These are phyloP conservation scores for Prolemur simus DNA, from an alignment of 2,113 vertebrate species.

Conservation along the genomic window DNA sequence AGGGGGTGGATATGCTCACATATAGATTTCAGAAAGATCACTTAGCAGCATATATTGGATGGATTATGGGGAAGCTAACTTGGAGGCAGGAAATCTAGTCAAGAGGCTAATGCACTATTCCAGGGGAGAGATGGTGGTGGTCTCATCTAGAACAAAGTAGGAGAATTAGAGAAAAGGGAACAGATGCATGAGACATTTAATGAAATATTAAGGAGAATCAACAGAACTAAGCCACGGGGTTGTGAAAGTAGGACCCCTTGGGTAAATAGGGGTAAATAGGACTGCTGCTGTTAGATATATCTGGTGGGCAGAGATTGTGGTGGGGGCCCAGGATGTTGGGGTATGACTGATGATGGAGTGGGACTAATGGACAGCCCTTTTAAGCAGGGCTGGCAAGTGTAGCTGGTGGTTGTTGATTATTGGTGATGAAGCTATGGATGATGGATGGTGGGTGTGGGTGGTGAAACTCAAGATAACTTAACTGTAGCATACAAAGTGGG, in stretches of 20 bases:
- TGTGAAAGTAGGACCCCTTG: background rate
- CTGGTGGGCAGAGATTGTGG: background rate
- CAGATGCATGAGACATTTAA: background rate
- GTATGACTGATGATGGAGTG: background rate
- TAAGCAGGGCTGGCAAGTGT: background rate
- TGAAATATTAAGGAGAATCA: conserved; percentile 22
- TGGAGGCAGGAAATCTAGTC: background rate
- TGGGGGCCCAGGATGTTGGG: background rate
- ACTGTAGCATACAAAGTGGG: background rate
- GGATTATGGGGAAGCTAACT: background rate
- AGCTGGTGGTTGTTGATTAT: background rate
- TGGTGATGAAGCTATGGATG: background rate
- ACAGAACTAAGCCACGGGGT: background rate
- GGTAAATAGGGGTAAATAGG: background rate
- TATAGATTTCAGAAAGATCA: conserved; percentile 12
- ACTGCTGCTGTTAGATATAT: background rate
- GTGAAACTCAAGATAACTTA: background rate
- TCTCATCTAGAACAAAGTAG: background rate
- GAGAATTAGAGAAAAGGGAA: background rate
- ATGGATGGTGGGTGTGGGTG: background rate
- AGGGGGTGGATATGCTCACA: background rate
- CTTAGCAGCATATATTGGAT: background rate
- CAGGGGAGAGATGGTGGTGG: background rate
- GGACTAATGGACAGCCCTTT: background rate
- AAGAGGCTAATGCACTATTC: background rate